Base-by-base conservation (phyloP, 1,140 invertebrate genomes). In the Drosophila ananassae region DNA sequence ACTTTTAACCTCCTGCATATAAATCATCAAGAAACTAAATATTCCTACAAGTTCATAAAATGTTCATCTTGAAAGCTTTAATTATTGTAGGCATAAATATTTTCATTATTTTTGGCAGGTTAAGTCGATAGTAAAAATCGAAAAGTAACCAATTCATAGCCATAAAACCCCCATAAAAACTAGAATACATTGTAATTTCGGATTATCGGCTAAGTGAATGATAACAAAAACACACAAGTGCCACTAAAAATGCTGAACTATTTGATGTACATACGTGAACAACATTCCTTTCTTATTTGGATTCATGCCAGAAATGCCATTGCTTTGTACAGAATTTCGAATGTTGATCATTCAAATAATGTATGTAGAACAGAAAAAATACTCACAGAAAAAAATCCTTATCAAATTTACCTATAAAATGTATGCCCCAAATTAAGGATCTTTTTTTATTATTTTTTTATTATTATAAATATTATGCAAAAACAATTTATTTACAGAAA, bases 251-350 rank as follows among this genome's bases (percentile, higher is more conserved):
- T 66, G 59, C 69, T 67, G 57, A 71, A 75, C 55, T 67, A 72
- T 77, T 68, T 58, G 47, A 77, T 72, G 69, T 50, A 21, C 41
- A 21, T 63, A 25, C 50, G 25, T 64, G 34, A 78, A 82, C 58
- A 75, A 63, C 61, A 89, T 87, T 89, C 83, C 69, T 89, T 50
- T 41, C 63, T 82, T 48, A 77, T 63, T 87, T 89, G 83, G 83
- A 77, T 60, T 28, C 44, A 37, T 63, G 83, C 83, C 83, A 89
- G 53, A 79, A 79, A 89, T 89, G 89, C 72, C 76, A 73, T 47
- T 61, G 72, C 52, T 71, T 61, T 80, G 51, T 74, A 48, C 24
- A 10, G 51, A 48, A 72, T 75, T 32, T 58, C 57, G 61, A 59
- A 77, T 74, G 34, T 55, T 57, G 54, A 63, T 73, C 30, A 58